Percentiles rank a stretch among this genome's conserved stretches.
These are phyloP conservation scores for Mycetomoellerius zeteki DNA, from an alignment of 1,140 invertebrate species.

Conservation along the genomic window DNA sequence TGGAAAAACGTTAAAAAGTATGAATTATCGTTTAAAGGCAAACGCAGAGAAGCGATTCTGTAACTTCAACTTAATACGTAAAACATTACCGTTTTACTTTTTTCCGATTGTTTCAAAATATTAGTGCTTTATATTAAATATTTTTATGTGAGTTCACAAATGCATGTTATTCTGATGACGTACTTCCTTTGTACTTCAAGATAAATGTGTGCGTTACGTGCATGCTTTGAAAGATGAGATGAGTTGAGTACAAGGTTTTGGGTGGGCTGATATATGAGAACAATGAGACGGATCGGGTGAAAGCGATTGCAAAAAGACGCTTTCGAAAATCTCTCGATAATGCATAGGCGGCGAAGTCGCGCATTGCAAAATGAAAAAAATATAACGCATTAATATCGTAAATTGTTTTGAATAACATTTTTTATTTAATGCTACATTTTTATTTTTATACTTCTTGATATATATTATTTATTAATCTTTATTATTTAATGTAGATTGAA, in stretches of 20 bases:
- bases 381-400: neutral
- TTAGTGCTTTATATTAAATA: neutral
- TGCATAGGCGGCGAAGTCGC: neutral
- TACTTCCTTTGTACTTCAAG: constrained; percentile 20
- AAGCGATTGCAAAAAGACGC: constrained; percentile 61
- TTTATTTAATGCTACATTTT: neutral
- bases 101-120: neutral
- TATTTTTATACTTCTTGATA: neutral
- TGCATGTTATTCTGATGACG: neutral
- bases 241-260: constrained; percentile 22
- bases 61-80: neutral
- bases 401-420: neutral
- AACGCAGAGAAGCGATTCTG: neutral
- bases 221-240: constrained; percentile 49
- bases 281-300: constrained; percentile 63
- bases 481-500: neutral
- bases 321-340: constrained; percentile 69
- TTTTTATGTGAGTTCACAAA: neutral
- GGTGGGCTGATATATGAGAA: constrained; percentile 58
- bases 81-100: neutral
- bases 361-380: constrained; percentile 39
- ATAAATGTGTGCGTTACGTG: constrained; percentile 5
- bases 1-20: neutral
- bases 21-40: constrained; percentile 43
- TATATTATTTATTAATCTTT: neutral